Evolutionary conservation across 2,797 vertebrate species (phyloP), one percentile per base, ranked within the genome.

Genomic region (Argyrosomus regius): DNA sequence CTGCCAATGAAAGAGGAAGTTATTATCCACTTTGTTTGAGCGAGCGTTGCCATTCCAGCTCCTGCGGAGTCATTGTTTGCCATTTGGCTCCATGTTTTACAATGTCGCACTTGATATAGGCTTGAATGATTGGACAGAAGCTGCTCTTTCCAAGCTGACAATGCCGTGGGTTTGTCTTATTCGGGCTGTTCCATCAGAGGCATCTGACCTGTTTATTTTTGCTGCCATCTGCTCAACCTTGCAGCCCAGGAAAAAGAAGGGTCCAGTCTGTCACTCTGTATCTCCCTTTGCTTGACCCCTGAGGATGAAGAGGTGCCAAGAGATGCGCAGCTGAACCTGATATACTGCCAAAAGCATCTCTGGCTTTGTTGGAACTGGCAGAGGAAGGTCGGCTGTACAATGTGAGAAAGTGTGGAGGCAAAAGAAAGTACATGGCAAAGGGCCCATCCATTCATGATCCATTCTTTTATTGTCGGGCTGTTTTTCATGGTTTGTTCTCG

Each of bases 211-310:
- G 86, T 84, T 88, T 89, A 77, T 84, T 90, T 39, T 77, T 53
- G n/a, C 66, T 3, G 39, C 88, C 90, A 88, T 90, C 91, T 92
- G 91, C 82, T 90, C 70, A 20, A 80, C 77, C 82, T 84, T 68
- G 79, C 72, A 80, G 77, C 54, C 48, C 58, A 14, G 72, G 56
- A 72, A 76, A 84, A 13, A 70, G 56, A 72, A 76, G 82, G 75
- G 64, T 70, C 74, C 35, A n/a, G 48, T 59, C 64, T 20, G 16
- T 69, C 73, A 4, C 54, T 53, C 58, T 18, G 35, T 24, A 72
- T 48, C 66, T 78, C 43, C 61, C 41, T 45, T 46, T 18, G 74
- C 78, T 83, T 57, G 61, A 71, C 75, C 61, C 65, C 53, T 14
- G 26, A 73, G 59, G 58, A 77, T 45, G 75, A 86, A 61, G 53